phyloP scores from a whole-genome alignment of 2,113 vertebrate genomes.

The Anarhynchus alexandrinus region DNA sequence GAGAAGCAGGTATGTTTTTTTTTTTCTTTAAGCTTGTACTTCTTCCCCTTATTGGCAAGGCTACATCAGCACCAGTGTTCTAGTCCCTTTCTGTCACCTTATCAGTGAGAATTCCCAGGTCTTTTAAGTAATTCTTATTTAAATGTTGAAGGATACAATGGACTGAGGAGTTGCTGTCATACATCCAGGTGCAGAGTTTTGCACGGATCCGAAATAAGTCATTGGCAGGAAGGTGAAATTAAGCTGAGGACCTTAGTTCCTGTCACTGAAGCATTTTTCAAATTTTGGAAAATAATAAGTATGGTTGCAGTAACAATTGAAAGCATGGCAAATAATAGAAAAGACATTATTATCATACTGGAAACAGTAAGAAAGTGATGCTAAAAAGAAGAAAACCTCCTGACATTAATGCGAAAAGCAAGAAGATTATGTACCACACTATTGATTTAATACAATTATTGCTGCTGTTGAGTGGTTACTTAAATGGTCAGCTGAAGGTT shows the following conservation, averaged over 20 bases:
- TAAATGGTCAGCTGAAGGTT: slow-evolving; percentile 34
- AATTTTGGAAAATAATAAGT: background rate
- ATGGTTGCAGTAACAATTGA: background rate
- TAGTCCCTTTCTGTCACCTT: background rate
- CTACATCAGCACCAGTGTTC: background rate
- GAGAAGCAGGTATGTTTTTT: background rate
- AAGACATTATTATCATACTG: background rate
- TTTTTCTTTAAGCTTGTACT: background rate
- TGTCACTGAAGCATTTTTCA: background rate
- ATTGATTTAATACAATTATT: slow-evolving; percentile 7
- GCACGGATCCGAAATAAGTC: background rate
- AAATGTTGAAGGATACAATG: background rate
- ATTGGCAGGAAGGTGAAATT: background rate
- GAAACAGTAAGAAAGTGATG: background rate
- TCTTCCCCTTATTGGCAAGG: background rate
- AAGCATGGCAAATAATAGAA: background rate
- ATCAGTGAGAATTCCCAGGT: background rate
- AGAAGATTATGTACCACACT: background rate
- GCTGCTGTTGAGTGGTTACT: background rate
- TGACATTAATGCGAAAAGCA: background rate
- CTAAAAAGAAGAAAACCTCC: background rate
- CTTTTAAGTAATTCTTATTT: background rate
- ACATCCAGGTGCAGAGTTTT: background rate
- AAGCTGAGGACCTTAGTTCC: background rate
- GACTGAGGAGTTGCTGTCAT: background rate